These are phyloP conservation scores for Pangasius mekongensis DNA, from an alignment of 2,797 vertebrate genomes.

Conservation along the genomic window DNA sequence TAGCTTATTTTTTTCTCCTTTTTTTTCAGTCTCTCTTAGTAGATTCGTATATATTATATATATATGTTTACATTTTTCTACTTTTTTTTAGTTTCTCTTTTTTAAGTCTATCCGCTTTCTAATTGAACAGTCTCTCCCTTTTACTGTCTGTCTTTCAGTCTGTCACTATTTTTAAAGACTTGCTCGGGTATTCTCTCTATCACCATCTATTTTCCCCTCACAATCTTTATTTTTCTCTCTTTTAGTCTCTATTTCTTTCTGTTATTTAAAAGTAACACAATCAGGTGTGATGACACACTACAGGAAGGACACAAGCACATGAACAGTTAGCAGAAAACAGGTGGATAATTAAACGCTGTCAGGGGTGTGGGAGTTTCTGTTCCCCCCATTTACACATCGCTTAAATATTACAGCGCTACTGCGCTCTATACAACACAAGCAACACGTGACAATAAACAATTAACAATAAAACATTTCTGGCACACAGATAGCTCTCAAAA, in stretches of 20 bases:
- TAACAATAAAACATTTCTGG: background rate
- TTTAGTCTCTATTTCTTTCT: background rate
- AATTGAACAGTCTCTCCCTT: background rate
- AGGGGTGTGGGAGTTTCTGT: background rate
- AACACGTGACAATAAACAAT: background rate
- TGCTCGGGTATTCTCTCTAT: background rate
- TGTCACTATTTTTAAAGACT: background rate
- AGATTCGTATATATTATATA: background rate
- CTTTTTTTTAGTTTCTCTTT: background rate
- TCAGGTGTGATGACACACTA: background rate
- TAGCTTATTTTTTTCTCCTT: background rate
- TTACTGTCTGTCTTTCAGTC: background rate
- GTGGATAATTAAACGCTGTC: background rate
- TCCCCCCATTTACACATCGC: background rate
- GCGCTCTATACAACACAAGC: background rate
- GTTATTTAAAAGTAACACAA: background rate
- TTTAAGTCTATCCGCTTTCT: background rate
- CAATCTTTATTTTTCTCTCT: background rate
- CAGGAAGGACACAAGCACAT: background rate
- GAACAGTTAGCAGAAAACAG: background rate
- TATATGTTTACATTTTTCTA: background rate
- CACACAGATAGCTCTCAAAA: background rate
- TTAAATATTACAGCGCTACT: background rate
- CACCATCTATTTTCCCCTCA: background rate
- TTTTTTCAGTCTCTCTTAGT: background rate